A percentile compares a stretch with the other conserved stretches of the same genome.
Evolutionary conservation across 2,888 invertebrate genomes (phyloP).

Genomic region (Zelleria hepariella): DNA sequence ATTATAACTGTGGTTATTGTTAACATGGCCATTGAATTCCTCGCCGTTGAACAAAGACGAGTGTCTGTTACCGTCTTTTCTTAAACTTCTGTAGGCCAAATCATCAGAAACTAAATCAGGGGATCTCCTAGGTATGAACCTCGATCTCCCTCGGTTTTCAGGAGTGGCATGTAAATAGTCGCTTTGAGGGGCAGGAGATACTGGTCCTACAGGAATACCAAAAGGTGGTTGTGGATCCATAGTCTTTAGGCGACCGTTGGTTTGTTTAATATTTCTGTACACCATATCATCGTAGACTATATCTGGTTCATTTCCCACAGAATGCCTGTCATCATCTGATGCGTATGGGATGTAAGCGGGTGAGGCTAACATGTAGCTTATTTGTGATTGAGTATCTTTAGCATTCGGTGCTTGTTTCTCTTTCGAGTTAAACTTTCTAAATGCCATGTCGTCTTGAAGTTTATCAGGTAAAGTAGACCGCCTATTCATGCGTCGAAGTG

Average conservation of each 20-base stretch:
- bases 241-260: constrained; percentile 79
- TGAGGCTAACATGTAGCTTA: constrained; percentile 79
- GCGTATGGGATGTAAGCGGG: constrained; percentile 74
- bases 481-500: constrained; percentile 47
- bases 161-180: constrained; percentile 88
- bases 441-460: constrained; percentile 85
- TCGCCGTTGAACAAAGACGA: constrained; percentile 61
- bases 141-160: constrained; percentile 70
- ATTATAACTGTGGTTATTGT: constrained; percentile 54
- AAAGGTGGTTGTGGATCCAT: constrained; percentile 90
- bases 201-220: constrained; percentile 90
- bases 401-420: constrained; percentile 52
- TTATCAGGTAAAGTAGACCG: constrained; percentile 75
- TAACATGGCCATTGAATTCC: constrained; percentile 59
- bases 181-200: constrained; percentile 82
- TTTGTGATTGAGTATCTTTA: constrained; percentile 58
- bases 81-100: constrained; percentile 85
- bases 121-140: constrained; percentile 76
- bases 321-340: constrained; percentile 62
- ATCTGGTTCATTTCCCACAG: constrained; percentile 83
- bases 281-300: constrained; percentile 87
- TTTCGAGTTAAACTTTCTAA: constrained; percentile 78
- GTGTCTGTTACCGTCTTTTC: constrained; percentile 80
- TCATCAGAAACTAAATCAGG: constrained; percentile 91
- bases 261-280: constrained; percentile 83